Conservation (phyloP, 2,888 invertebrate genomes). For the Mythimna lalbum region DNA sequence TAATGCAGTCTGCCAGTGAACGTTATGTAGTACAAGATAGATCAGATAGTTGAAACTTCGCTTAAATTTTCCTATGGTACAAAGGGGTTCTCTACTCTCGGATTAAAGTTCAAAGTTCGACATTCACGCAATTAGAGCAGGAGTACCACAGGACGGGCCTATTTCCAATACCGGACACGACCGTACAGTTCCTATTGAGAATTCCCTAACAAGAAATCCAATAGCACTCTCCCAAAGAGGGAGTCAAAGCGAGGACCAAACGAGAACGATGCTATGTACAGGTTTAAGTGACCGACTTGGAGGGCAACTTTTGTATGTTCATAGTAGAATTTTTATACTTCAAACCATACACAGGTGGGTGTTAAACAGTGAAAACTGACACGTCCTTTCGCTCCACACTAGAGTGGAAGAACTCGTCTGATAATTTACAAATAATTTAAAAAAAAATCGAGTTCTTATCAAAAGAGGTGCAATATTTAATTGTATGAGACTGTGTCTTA, state of each 20-base stretch:
- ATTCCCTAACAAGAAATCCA: background rate
- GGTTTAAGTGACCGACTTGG: background rate
- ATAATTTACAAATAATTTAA: no score
- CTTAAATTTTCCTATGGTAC: background rate
- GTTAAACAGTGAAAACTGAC: background rate
- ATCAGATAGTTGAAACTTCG: background rate
- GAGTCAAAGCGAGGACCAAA: background rate
- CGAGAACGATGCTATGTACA: background rate
- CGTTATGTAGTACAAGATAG: no score
- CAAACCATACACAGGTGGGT: background rate
- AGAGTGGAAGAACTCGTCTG: no score
- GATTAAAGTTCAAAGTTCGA: background rate
- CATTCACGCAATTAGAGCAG: background rate
- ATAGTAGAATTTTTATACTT: background rate
- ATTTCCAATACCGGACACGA: background rate
- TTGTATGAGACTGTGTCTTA: no score
- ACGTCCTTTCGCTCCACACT: no score
- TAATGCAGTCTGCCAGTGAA: no score
- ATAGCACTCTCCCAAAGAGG: background rate
- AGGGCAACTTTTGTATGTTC: background rate
- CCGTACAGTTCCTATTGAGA: slow-evolving; percentile 8
- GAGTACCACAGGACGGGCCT: background rate
- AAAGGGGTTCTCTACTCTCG: no score
- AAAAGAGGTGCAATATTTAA: no score
- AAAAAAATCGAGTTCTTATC: no score